Base-by-base conservation (phyloP, 2,888 invertebrate species). In the Plagodis pulveraria region DNA sequence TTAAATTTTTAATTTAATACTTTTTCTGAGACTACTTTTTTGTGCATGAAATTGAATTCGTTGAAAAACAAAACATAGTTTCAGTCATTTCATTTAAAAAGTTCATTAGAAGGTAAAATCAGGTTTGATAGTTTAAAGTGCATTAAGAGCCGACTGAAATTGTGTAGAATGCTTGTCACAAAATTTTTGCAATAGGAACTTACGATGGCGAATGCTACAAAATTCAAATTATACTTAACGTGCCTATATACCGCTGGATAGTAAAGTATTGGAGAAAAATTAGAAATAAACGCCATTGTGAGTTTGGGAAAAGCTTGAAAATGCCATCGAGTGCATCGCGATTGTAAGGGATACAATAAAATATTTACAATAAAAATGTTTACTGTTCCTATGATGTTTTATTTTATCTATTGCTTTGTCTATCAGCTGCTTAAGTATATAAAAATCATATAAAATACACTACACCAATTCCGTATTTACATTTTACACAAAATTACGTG, bases 341-440 rank as follows among this genome's bases (percentile, higher is more conserved):
- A 86, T 80, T 86, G 81, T 86, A 89, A 81, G 78, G 77, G 81
- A 87, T 88, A 91, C 86, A 91, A 91, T 90, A 91, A 91, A 85
- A 86, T 91, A 91, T 91, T 91, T 90, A 90, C 89, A 91, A 89
- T 90, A 90, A 90, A 90, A 88, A 91, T 90, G 91, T 91, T 91
- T 91, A 91, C 89, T 91, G 91, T 91, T 91, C 74, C 72, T 77
- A 77, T 73, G 78, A 58, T 79, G 58, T 90, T 87, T 90, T 73
- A 84, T 87, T 89, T 76, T 22, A 22, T 22, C 22, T 22, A 22
- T 22, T 22, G 22, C 2, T 22, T 22, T 22, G 22, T 4, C 22
- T 22, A 22, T n/a, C 22, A 22, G 4, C 22, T 22, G 22, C 22
- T 22, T 22, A 22, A 4, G 0, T 36, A 35, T 12, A 8, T 46